Evolutionary conservation across 2,113 vertebrate species (phyloP), one percentile per base, ranked within the genome.

Genomic region (Phrynocephalus versicolor): DNA sequence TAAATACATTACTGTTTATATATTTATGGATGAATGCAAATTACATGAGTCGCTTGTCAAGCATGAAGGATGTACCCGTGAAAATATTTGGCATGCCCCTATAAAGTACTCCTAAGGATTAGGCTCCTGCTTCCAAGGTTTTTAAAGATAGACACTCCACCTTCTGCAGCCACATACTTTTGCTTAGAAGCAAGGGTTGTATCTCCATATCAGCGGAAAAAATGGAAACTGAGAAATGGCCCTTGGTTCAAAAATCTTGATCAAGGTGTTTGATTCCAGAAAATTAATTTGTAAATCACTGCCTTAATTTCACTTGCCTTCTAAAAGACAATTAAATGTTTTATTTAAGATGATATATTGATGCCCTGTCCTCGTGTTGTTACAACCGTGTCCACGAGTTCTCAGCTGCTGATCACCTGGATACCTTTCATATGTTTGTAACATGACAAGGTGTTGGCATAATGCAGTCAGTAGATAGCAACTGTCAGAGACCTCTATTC

Each of bases 251-350:
- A 35, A 84, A 58, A 25, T 41, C 35, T 41, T 73, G 69, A 12
- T 85, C 39, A 41, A 21, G 21, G 8, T 60, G 58, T 71, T 71
- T 39, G 25, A 62, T 55, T 84, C 60, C 72, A 76, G 60, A 67
- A 84, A 84, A 84, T 51, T 37, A 84, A 69, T 51, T 51, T 14
- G 51, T 57, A 70, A 85, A 78, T 41, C 15, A 19, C 51, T 78
- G 19, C 23, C 83, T 69, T 67, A 33, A n/a, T 27, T 74, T 74
- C 70, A 69, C n/a, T 33, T 57, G 33, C 25, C 15, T 37, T 60
- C 12, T 39, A 39, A 27, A 72, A 60, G 69, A 41, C 9, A 76
- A 51, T 55, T 35, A 73, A 37, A 72, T 71, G n/a, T 8, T 51
- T 45, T 55, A 72, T 27, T 51, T 35, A 58, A 55, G 18, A 12